phyloP scores from a whole-genome alignment of 2,797 vertebrate species.

The Salmo trutta region DNA sequence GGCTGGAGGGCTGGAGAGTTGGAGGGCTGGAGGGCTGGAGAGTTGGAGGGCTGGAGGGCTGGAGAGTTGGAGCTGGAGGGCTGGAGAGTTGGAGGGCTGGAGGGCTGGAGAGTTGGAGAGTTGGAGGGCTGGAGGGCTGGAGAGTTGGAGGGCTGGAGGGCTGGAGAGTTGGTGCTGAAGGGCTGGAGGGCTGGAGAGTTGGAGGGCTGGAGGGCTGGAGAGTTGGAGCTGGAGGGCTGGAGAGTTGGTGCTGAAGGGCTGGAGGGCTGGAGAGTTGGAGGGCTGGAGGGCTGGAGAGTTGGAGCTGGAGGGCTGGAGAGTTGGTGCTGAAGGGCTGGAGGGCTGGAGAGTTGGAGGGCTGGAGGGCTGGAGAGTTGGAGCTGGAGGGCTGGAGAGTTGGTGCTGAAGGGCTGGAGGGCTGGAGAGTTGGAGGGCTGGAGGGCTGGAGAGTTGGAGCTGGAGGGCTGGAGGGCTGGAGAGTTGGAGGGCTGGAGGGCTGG shows the following conservation, averaged over 20 bases:
- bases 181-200: too few species aligned
- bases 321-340: not conserved
- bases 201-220: conserved; percentile 55
- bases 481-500: too few species aligned
- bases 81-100: not conserved
- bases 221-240: conserved; percentile 10
- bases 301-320: not conserved
- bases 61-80: too few species aligned
- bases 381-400: not conserved
- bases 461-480: not conserved
- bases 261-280: too few species aligned
- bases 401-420: not conserved
- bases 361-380: not conserved
- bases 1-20: too few species aligned
- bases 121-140: too few species aligned
- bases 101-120: too few species aligned
- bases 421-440: not conserved
- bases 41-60: not conserved
- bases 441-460: not conserved
- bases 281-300: not conserved
- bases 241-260: not conserved
- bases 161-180: not conserved
- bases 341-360: not conserved
- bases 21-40: too few species aligned
- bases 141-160: not conserved